Evolutionary conservation across 2,797 vertebrate genomes (phyloP).

Genomic region (Brachyalestes nurse): DNA sequence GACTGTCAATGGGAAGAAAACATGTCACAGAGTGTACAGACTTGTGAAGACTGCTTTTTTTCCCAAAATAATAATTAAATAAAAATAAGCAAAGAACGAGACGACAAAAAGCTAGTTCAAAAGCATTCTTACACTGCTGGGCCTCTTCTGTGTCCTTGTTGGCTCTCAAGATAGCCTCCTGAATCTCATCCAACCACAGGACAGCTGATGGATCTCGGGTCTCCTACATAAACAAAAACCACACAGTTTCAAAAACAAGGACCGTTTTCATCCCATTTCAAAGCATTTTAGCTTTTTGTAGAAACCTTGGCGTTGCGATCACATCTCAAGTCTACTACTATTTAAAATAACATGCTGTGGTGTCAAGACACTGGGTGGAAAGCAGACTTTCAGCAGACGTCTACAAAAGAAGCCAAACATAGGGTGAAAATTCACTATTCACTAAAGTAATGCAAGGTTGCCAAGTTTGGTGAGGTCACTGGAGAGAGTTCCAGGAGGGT

Average conservation of each 20-base stretch:
- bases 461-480: no score
- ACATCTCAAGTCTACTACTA: neutral
- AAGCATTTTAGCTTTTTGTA: neutral
- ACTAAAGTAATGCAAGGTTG: neutral
- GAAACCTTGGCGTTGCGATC: no score
- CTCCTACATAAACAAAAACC: conserved; percentile 77
- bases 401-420: neutral
- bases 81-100: neutral
- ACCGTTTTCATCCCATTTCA: neutral
- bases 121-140: conserved; percentile 82
- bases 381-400: neutral
- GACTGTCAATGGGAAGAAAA: conserved; percentile 71
- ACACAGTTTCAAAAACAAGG: neutral
- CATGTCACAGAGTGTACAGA: no score
- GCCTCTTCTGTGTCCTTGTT: conserved; percentile 93
- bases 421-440: neutral
- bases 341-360: neutral
- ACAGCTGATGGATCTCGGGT: conserved; percentile 94
- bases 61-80: neutral
- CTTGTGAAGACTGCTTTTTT: no score
- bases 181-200: conserved; percentile 98
- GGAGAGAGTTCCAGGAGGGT: neutral
- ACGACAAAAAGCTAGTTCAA: no score
- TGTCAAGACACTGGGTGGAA: neutral
- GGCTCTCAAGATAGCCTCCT: conserved; percentile 86